Conservation (phyloP, 2,113 vertebrate species). For the Triplophysa siluroides region DNA sequence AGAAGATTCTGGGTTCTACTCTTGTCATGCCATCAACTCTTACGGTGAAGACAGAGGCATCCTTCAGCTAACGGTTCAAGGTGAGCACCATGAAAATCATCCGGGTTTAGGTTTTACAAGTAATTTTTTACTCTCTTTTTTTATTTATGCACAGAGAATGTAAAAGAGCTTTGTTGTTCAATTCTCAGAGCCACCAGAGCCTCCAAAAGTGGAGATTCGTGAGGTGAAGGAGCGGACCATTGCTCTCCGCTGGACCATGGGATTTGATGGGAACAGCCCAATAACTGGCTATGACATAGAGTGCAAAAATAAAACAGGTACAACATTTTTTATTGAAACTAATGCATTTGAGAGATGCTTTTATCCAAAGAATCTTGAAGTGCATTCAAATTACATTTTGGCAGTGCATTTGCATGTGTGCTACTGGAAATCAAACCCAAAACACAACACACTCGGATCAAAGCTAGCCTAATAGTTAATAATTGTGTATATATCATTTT, state of each 20-base stretch:
- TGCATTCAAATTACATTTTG: too few relatives aligned
- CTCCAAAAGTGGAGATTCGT: slow-evolving; percentile 95
- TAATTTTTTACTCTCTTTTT: too few relatives aligned
- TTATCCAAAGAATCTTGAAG: too few relatives aligned
- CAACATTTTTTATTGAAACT: background rate
- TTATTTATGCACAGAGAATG: background rate
- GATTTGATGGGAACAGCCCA: slow-evolving; percentile 96
- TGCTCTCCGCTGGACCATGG: slow-evolving; percentile 97
- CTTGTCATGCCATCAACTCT: slow-evolving; percentile 98
- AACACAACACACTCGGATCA: too few relatives aligned
- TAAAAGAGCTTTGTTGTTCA: background rate
- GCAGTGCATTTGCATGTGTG: too few relatives aligned
- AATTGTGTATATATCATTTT: too few relatives aligned
- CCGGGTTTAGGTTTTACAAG: too few relatives aligned
- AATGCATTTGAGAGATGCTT: too few relatives aligned
- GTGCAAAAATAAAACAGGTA: slow-evolving; percentile 98
- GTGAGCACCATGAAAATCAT: slow-evolving; percentile 64
- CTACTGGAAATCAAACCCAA: too few relatives aligned
- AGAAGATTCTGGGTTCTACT: slow-evolving; percentile 98
- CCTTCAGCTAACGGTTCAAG: slow-evolving; percentile 98
- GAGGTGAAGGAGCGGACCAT: slow-evolving; percentile 95
- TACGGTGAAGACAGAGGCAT: slow-evolving; percentile 97
- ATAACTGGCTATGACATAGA: slow-evolving; percentile 98
- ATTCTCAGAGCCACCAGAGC: slow-evolving; percentile 89
- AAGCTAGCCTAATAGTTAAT: too few relatives aligned